Conservation (phyloP, 2,113 vertebrate species). For the Herpailurus yagouaroundi region DNA sequence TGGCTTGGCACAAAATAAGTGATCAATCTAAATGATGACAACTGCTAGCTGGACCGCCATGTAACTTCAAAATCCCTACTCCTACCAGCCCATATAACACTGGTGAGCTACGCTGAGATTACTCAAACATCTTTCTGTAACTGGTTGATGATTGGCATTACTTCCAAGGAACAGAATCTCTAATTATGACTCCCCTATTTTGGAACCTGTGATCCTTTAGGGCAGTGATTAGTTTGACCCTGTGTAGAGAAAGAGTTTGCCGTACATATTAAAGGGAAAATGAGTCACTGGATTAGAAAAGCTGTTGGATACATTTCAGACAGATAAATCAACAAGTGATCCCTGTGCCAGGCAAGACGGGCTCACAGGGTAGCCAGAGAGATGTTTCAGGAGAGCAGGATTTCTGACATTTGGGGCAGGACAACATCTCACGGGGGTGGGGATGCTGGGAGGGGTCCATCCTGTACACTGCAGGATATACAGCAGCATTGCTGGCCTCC, state of each 20-base stretch:
- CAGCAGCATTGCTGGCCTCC: not conserved
- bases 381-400: not conserved
- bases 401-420: not conserved
- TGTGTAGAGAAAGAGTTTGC: not conserved
- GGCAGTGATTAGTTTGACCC: not conserved
- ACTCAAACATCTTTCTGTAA: not conserved
- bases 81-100: fast-evolving
- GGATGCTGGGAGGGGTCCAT: too few species aligned
- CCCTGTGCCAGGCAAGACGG: not conserved
- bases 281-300: not conserved
- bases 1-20: not conserved
- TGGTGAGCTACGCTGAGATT: not conserved
- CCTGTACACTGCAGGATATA: fast-evolving
- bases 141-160: not conserved
- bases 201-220: not conserved
- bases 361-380: not conserved
- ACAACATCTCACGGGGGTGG: fast-evolving
- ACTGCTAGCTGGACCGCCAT: not conserved
- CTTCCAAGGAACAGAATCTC: not conserved
- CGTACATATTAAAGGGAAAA: not conserved
- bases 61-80: not conserved
- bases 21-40: not conserved
- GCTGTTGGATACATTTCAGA: not conserved
- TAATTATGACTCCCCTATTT: not conserved
- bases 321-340: not conserved